Evolutionary conservation across 2,888 invertebrate genomes (phyloP).

Genomic region (Sialis fuliginosa): DNA sequence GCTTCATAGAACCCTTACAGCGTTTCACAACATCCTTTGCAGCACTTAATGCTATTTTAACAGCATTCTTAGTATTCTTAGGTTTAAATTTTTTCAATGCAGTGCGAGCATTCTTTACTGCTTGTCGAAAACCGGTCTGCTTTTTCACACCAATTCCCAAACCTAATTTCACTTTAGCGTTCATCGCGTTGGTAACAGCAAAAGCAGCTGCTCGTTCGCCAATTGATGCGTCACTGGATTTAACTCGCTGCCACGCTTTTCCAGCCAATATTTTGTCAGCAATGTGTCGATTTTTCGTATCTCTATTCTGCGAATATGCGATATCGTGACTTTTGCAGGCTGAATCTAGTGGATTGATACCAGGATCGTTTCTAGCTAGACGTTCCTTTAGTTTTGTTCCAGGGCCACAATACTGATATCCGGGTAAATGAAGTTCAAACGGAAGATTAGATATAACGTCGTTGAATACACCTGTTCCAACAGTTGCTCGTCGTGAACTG

Average conservation of each 20-base stretch:
- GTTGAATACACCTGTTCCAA: not conserved
- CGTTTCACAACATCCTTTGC: not conserved
- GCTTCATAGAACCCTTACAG: not conserved
- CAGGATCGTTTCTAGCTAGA: not conserved
- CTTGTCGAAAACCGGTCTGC: no score
- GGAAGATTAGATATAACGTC: not conserved
- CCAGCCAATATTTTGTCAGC: not conserved
- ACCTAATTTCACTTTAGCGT: slow-evolving; percentile 1
- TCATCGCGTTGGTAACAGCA: not conserved
- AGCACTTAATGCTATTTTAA: not conserved
- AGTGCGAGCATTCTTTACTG: not conserved
- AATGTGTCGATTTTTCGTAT: not conserved
- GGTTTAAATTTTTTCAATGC: not conserved
- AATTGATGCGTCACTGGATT: not conserved
- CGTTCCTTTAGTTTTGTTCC: not conserved
- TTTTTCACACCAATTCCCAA: not conserved
- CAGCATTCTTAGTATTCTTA: not conserved
- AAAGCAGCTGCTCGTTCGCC: not conserved
- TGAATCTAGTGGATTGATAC: not conserved
- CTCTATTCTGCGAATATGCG: not conserved
- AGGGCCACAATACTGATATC: not conserved
- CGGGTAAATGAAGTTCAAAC: not conserved
- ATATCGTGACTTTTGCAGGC: not conserved
- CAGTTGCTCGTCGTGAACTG: not conserved
- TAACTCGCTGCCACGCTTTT: not conserved